Base-by-base conservation (phyloP, 2,888 invertebrate species). In the Hemicrepidius hirtus region DNA sequence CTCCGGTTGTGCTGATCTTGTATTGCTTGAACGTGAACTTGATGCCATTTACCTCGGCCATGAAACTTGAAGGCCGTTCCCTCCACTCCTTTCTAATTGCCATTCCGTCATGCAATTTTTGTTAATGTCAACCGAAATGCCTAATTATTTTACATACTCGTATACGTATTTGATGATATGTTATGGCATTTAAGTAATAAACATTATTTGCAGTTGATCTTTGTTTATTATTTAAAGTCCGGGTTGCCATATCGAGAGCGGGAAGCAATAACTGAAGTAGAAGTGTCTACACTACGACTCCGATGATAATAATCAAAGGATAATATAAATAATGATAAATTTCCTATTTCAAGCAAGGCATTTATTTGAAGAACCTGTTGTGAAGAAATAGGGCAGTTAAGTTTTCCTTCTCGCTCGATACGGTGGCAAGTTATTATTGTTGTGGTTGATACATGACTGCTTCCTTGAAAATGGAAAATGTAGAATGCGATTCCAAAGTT, bases 21-120 rank as follows among this genome's bases (percentile, higher is more conserved):
- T 69, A 55, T 50, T 37, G 67, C 78, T 75, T 82, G 83, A 81
- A 82, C 84, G 77, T 85, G 85, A 85, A 85, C 85, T 84, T 85
- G 84, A 80, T 85, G 84, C 85, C 85, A 84, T 85, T 85, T 85
- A 85, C 85, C 85, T 85, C 84, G 84, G 82, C 85, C 85, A 84
- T 85, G 85, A 84, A 83, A 81, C 79, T 77, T 80, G 79, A 79
- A 82, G 80, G 80, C 75, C 80, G 80, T 74, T 80, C 81, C 80
- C 81, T 80, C 81, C 80, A 75, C 76, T 69, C 82, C 82, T 83
- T 83, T 83, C 83, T 82, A 83, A 83, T 80, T 71, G 64, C 68
- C 69, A 66, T 68, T 65, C 60, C 65, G 60, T 72, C 69, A 71
- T 74, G 71, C 64, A 68, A 68, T 74, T 74, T 24, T 71, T 66